Base-by-base conservation (phyloP, 23 tunicate species). In the Clavelina lepadiformis region DNA sequence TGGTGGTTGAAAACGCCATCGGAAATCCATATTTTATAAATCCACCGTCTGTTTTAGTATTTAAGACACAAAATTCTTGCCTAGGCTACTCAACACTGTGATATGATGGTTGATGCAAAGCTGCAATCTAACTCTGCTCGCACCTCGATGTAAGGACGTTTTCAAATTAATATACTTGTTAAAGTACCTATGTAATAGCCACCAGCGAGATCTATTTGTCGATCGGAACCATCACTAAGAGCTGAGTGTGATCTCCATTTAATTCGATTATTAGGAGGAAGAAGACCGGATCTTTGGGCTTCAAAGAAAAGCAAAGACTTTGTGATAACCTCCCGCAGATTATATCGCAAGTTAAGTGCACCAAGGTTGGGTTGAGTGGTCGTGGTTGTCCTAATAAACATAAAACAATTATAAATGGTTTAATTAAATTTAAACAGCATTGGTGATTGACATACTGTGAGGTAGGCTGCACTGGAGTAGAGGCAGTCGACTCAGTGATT, bases 21-120 rank as follows among this genome's bases (percentile, higher is more conserved):
- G 99, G 99, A 67, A 75, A 94, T 35, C 76, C 82, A 58, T 86
- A 94, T 54, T 86, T 82, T 0, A 94, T 85, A 58, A 59, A 76
- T 0, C 94, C 99, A 5, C 99, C 99, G 41, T 75, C 99, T 79
- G 78, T 5, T n/a, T n/a, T n/a, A n/a, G n/a, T n/a, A n/a, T n/a
- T n/a, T n/a, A n/a, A n/a, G n/a, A n/a, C n/a, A n/a, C n/a, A n/a
- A n/a, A n/a, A n/a, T n/a, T n/a, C n/a, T n/a, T n/a, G n/a, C n/a
- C n/a, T n/a, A n/a, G n/a, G n/a, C n/a, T n/a, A n/a, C n/a, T n/a
- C n/a, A n/a, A n/a, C n/a, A n/a, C n/a, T n/a, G n/a, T n/a, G n/a
- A n/a, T n/a, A n/a, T n/a, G n/a, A n/a, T n/a, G n/a, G n/a, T n/a
- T n/a, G n/a, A n/a, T n/a, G n/a, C n/a, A n/a, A n/a, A n/a, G n/a